Evolutionary conservation across 2,797 vertebrate species (phyloP).

Genomic region (Pterois miles): DNA sequence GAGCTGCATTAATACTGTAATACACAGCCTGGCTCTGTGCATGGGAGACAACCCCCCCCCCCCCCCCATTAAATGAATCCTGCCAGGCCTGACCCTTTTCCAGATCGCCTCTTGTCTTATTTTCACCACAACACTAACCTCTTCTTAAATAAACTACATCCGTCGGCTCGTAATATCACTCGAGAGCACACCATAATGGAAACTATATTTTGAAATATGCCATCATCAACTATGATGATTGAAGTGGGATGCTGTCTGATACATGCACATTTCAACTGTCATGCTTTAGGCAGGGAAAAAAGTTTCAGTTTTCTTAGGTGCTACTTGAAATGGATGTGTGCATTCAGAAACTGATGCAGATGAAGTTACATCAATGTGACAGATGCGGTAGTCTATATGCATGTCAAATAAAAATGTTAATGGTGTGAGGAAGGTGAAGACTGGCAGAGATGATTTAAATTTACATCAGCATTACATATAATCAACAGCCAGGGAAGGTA

Average conservation of each 20-base stretch:
- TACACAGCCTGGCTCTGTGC: no score
- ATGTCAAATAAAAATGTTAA: slow-evolving; percentile 40
- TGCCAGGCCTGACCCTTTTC: no score
- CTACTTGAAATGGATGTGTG: not conserved
- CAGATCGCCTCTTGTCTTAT: no score
- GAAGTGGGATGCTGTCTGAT: not conserved
- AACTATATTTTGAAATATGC: slow-evolving; percentile 6
- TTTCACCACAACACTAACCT: no score
- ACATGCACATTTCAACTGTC: not conserved
- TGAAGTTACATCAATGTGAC: slow-evolving; percentile 16
- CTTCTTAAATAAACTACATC: not conserved
- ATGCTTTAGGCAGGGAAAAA: not conserved
- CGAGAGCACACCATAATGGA: not conserved
- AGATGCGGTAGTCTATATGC: not conserved
- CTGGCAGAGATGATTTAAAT: slow-evolving; percentile 15
- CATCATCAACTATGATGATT: slow-evolving; percentile 2
- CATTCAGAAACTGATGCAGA: not conserved
- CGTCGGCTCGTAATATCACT: not conserved
- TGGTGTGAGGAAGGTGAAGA: slow-evolving; percentile 5
- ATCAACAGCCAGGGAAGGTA: not conserved
- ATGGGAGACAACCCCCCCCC: no score
- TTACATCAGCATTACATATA: slow-evolving; percentile 6
- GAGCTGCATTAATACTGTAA: no score
- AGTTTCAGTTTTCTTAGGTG: not conserved
- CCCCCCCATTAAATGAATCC: no score